Conservation (phyloP, 2,113 vertebrate genomes). For the Cyanoderma ruficeps region DNA sequence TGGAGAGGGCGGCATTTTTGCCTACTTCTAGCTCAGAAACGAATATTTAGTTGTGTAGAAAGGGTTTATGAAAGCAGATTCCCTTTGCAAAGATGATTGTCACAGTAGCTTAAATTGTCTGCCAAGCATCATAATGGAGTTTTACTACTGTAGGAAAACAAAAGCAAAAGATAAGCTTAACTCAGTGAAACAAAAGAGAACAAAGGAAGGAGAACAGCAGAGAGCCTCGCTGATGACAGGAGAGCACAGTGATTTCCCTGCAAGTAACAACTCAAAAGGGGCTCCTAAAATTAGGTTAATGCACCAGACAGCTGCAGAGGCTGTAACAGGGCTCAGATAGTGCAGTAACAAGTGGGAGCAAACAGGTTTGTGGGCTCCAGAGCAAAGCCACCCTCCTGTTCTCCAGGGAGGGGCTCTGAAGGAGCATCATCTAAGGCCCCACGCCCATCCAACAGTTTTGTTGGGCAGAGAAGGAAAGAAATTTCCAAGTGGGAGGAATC, state of each 20-base stretch:
- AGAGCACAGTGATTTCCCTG: constrained; percentile 31
- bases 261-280: constrained; percentile 14
- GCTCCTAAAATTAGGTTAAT: constrained; percentile 35
- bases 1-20: background rate
- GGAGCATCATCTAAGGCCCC: background rate
- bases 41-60: constrained; percentile 54
- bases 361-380: background rate
- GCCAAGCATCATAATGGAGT: constrained; percentile 60
- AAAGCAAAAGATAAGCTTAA: constrained; percentile 69
- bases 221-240: constrained; percentile 8
- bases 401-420: background rate
- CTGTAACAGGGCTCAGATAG: background rate
- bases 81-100: constrained; percentile 67
- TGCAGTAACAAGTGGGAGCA: background rate
- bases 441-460: background rate
- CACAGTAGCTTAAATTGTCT: constrained; percentile 71
- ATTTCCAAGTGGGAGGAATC: background rate
- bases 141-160: constrained; percentile 72
- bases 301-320: background rate
- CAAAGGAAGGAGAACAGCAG: background rate
- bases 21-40: background rate
- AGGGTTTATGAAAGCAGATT: constrained; percentile 62
- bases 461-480: background rate
- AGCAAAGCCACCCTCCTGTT: background rate
- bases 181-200: constrained; percentile 56